These are phyloP conservation scores for Dusona sp. DNA, from an alignment of 2,888 invertebrate genomes.

Conservation along the genomic window DNA sequence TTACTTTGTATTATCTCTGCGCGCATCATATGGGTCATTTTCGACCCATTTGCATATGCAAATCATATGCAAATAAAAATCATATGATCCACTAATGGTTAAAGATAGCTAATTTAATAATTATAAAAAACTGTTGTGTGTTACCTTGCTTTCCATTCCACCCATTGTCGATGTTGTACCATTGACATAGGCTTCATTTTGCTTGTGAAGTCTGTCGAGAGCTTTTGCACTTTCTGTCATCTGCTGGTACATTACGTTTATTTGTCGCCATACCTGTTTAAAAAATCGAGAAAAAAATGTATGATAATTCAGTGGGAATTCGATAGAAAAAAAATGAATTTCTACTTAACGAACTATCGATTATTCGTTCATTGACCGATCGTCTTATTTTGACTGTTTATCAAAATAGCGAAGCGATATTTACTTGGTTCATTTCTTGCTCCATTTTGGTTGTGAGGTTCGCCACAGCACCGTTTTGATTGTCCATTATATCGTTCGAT, in stretches of 20 bases:
- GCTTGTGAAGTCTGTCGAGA: slow-evolving; percentile 91
- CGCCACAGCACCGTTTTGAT: slow-evolving; percentile 89
- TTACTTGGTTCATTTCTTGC: slow-evolving; percentile 90
- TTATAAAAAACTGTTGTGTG: neutral
- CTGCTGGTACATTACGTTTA: slow-evolving; percentile 94
- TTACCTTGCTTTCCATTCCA: slow-evolving; percentile 91
- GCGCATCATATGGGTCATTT: no score
- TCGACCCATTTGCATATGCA: no score
- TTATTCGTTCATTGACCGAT: no score
- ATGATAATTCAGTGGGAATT: no score
- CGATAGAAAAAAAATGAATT: no score
- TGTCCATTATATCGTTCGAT: slow-evolving; percentile 89
- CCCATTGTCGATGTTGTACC: slow-evolving; percentile 91
- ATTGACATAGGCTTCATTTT: slow-evolving; percentile 92
- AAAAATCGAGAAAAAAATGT: neutral
- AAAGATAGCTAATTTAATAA: neutral
- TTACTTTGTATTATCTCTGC: no score
- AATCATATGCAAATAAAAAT: no score
- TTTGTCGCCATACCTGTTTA: slow-evolving; percentile 93
- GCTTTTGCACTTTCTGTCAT: slow-evolving; percentile 91
- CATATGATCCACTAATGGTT: no score
- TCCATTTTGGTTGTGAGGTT: slow-evolving; percentile 92
- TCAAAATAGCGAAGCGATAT: neutral
- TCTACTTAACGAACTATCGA: neutral
- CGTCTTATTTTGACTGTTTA: no score